Conservation (phyloP, 2,797 vertebrate species). For the Tinamus major region DNA sequence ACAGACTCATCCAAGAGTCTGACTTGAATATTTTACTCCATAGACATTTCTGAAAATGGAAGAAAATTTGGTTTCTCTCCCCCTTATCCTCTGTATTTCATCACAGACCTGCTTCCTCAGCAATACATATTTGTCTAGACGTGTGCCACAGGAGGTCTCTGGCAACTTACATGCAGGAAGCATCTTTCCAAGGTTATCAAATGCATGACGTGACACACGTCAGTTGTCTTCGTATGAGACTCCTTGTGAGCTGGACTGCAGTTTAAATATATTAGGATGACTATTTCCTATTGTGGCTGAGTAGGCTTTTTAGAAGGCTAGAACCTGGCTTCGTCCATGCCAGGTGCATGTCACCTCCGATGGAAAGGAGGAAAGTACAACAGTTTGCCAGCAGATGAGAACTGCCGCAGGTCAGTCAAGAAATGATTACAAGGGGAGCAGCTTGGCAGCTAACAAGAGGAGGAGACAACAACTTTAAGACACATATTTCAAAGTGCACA, state of each 20-base stretch:
- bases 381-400: neutral
- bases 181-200: neutral
- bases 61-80: neutral
- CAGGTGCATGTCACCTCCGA: constrained; percentile 1
- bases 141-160: neutral
- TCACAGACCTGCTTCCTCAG: neutral
- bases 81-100: neutral
- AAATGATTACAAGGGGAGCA: constrained; percentile 14
- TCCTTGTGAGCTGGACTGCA: neutral
- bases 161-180: neutral
- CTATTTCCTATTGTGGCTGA: neutral
- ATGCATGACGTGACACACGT: neutral
- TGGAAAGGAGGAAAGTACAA: neutral
- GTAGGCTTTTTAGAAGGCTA: neutral
- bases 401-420: constrained; percentile 16
- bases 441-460: constrained; percentile 18
- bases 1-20: neutral
- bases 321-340: neutral
- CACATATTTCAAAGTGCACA: constrained; percentile 30
- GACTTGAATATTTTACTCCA: neutral
- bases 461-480: constrained; percentile 47
- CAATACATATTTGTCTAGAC: neutral
- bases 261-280: neutral
- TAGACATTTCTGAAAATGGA: neutral
- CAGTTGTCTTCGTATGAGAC: neutral